Base-by-base conservation (phyloP, 1,140 invertebrate genomes). In the Choristoneura fumiferana region DNA sequence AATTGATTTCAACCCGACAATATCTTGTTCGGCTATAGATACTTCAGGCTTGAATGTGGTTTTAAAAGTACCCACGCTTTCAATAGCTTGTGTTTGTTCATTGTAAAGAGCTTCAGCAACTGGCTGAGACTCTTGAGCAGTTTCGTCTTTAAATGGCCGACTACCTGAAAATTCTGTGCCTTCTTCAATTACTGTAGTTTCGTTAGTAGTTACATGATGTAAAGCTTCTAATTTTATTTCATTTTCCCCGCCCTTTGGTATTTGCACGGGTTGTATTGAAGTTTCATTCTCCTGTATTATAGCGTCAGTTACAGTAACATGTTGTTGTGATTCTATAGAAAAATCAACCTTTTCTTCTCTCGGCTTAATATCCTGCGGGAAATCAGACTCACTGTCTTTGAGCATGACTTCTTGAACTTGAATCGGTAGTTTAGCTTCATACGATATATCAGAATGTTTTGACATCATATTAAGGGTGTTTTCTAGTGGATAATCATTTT, bases 191-290 rank as follows among this genome's bases (percentile, higher is more conserved):
- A 66, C 61, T 39, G 84, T 59, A n/a, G 70, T 81, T 62, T 81
- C 76, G 62, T 68, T 71, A 17, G 82, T 90, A 37, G 76, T 83
- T 18, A 89, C 65, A 60, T 84, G 81, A 14, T 63, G 69, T 57
- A 76, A 77, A 65, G 62, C 72, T 70, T 69, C 74, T 56, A 78
- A 68, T 69, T 59, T 81, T 57, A 81, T 65, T 65, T 62, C 52
- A 54, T 76, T 81, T 67, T 70, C 57, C 65, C 54, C 60, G 57
- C 38, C 53, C 29, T 61, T 8, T 34, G 63, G 45, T 59, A 60
- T 38, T 17, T 37, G 43, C 54, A 65, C 40, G 34, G 55, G 38
- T 56, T 63, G 59, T 22, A 78, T 29, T 6, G 54, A 39, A 22
- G 60, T 52, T 62, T 84, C 82, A 38, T 74, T 78, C 68, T 87